Evolutionary conservation across 1,140 invertebrate genomes (phyloP), one percentile per base, ranked within the genome.

Genomic region (Dermatophagoides farinae): DNA sequence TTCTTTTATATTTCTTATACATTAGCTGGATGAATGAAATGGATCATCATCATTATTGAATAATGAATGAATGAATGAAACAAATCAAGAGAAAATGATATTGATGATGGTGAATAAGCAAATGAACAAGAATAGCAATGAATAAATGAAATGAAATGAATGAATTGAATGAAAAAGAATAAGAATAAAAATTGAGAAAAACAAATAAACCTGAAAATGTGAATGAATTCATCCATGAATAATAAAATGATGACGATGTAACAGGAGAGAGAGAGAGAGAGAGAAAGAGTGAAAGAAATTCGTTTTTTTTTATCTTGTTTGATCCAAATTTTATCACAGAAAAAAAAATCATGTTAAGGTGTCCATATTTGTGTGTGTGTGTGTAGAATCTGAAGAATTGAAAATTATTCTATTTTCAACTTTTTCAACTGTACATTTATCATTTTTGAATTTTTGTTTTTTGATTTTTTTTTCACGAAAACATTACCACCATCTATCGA

Each of bases 251-350:
- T 9, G 18, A 18, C 9, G 50, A 51, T 9, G 25, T 9, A 51
- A 18, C 9, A 18, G 18, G 50, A 51, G 50, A 51, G 50, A 51
- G 50, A 51, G 50, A 51, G 50, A 51, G 50, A 51, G 50, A 51
- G 50, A 51, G 50, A 51, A 18, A 51, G 50, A 51, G 50, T 10
- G 50, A 51, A 18, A 51, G 50, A 14, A 53, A 53, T 25, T 25
- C 20, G 2, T 14, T 14, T 16, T 4, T 25, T 53, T 14, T 38
- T 20, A 4, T n/a, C 43, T n/a, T 11, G 41, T 11, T 10, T 11
- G 41, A n/a, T 43, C 10, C 10, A n/a, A 43, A n/a, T 10, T 43
- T 43, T n/a, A 10, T 10, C 10, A 10, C 10, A n/a, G n/a, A 43
- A 43, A 43, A n/a, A n/a, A 43, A n/a, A 43, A n/a, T 11, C n/a